Conservation (phyloP, 2,113 vertebrate species). For the Scalopus aquaticus region DNA sequence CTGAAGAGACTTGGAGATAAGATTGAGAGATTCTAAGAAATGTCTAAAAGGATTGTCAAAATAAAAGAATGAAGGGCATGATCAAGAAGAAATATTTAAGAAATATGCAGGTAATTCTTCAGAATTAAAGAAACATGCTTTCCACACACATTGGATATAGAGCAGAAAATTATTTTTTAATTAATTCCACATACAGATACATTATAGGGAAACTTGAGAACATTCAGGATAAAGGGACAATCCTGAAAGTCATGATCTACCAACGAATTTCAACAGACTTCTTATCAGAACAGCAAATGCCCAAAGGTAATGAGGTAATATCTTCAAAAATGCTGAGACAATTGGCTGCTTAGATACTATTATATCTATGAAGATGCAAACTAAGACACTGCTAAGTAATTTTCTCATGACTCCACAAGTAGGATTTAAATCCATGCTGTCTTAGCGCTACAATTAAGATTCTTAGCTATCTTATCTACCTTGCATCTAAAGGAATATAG, state of each 20-base stretch:
- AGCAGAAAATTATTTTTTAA: background rate
- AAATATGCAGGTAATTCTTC: background rate
- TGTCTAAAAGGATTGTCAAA: background rate
- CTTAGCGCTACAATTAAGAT: background rate
- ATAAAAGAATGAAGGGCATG: background rate
- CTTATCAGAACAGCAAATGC: slow-evolving; percentile 32
- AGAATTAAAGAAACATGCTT: background rate
- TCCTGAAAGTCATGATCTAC: slow-evolving; percentile 33
- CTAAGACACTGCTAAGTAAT: background rate
- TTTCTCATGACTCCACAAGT: background rate
- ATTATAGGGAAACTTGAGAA: background rate
- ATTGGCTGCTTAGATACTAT: background rate
- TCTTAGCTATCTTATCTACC: background rate
- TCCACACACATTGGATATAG: background rate
- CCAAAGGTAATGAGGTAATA: background rate
- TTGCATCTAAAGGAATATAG: background rate
- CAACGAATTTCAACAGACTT: slow-evolving; percentile 27
- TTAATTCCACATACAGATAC: background rate
- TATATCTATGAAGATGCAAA: background rate
- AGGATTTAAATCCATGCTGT: background rate
- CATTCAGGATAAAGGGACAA: slow-evolving; percentile 1
- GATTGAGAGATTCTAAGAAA: background rate
- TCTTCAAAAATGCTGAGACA: background rate
- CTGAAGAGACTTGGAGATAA: background rate
- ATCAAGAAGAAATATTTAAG: background rate